Conservation (phyloP, 2,113 vertebrate species). For the Zosterops lateralis region DNA sequence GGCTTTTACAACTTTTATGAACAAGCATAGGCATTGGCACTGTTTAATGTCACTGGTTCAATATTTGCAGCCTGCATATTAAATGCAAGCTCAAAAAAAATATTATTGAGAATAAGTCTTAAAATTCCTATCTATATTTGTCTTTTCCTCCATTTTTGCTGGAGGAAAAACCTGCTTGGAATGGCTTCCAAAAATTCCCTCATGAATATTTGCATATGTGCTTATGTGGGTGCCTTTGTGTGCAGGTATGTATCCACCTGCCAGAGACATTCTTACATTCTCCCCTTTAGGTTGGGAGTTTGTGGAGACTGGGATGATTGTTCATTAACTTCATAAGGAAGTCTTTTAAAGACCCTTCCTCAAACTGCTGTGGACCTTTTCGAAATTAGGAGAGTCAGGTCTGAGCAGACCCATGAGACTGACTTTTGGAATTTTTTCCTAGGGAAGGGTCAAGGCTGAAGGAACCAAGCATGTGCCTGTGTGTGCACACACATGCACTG, state of each 20-base stretch:
- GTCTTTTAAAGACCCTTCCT: neutral
- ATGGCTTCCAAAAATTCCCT: neutral
- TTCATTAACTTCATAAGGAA: neutral
- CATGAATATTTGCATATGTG: neutral
- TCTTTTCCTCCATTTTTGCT: neutral
- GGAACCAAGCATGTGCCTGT: neutral
- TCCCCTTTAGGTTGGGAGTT: neutral
- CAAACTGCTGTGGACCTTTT: neutral
- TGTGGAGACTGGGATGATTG: neutral
- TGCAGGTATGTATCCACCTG: neutral
- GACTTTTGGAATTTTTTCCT: neutral
- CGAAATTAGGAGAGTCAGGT: neutral
- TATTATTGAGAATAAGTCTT: neutral
- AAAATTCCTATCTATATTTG: neutral
- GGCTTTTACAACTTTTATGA: neutral
- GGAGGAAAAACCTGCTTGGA: neutral
- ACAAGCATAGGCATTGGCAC: neutral
- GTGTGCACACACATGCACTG: rapidly evolving
- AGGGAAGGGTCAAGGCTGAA: neutral
- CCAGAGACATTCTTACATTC: neutral
- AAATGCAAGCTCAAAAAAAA: neutral
- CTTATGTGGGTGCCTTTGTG: too few species aligned
- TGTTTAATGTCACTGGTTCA: neutral
- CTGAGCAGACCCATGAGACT: neutral
- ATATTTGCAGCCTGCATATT: neutral